A percentile compares a stretch with the other conserved stretches of the same genome.
phyloP scores from a whole-genome alignment of 2,888 invertebrate species.

The Ellobium chinense region DNA sequence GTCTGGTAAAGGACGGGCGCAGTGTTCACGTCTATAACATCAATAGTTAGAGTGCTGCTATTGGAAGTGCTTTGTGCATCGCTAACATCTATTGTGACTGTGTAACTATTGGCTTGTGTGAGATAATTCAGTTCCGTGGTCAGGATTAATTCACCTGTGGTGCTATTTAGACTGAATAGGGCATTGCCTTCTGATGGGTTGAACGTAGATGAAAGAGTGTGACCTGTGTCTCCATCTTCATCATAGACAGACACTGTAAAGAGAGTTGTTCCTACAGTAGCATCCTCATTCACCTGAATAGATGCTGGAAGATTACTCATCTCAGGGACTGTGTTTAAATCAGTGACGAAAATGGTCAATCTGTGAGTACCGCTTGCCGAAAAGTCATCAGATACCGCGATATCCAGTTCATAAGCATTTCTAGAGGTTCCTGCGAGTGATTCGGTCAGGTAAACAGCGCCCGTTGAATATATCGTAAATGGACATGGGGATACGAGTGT shows the following conservation, averaged over 20 bases:
- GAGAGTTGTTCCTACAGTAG: neutral
- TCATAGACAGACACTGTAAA: constrained; percentile 29
- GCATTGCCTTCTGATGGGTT: neutral
- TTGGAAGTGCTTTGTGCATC: constrained; percentile 15
- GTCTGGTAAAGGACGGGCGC: constrained; percentile 13
- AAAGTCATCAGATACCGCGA: constrained; percentile 7
- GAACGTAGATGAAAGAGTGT: neutral
- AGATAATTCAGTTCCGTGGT: neutral
- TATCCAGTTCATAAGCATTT: constrained; percentile 17
- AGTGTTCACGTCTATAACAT: constrained; percentile 20
- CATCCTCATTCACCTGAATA: constrained; percentile 27
- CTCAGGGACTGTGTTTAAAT: neutral
- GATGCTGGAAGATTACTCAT: constrained; percentile 14
- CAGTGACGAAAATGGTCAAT: neutral
- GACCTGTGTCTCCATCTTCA: constrained; percentile 27
- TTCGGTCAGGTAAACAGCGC: neutral
- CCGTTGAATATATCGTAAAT: constrained; percentile 28
- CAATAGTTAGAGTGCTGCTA: neutral
- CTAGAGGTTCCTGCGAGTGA: neutral
- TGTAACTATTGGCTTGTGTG: constrained; percentile 1
- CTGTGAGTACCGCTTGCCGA: neutral
- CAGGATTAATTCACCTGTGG: neutral
- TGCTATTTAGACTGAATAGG: neutral
- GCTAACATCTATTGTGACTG: neutral
- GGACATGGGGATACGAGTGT: neutral